Evolutionary conservation across 64 coral and sea anemone species (phyloP).

Genomic region (Anthopleura sola): DNA sequence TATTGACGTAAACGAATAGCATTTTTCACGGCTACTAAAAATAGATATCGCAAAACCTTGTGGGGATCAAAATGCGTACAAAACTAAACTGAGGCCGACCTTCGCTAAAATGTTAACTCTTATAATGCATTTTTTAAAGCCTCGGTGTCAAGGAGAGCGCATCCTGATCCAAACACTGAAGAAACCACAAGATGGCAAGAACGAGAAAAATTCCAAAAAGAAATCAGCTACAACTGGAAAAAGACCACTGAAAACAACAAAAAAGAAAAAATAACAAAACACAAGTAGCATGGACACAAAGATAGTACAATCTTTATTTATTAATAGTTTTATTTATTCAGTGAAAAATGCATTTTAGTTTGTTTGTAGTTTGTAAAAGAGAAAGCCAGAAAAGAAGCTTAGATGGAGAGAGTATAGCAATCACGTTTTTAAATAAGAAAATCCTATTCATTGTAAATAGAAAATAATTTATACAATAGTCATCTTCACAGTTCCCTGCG

Average conservation of each 20-base stretch:
- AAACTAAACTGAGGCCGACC: too few relatives aligned
- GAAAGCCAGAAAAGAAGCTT: too few relatives aligned
- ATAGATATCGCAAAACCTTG: too few relatives aligned
- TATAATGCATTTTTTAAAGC: not conserved
- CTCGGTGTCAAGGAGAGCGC: constrained; percentile 22
- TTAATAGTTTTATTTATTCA: not conserved
- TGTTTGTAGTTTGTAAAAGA: not conserved
- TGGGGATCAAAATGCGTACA: too few relatives aligned
- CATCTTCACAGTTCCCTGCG: too few relatives aligned
- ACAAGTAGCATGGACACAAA: not conserved
- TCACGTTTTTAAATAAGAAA: too few relatives aligned
- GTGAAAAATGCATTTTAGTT: not conserved
- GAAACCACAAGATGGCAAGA: not conserved
- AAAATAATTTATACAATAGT: not conserved
- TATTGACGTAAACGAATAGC: too few relatives aligned
- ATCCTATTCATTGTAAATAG: not conserved
- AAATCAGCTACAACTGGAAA: constrained; percentile 9
- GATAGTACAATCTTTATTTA: not conserved
- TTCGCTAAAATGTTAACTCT: not conserved
- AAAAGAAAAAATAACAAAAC: constrained; percentile 11
- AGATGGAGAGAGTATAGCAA: too few relatives aligned
- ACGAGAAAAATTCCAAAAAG: not conserved
- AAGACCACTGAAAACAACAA: not conserved
- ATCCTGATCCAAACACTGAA: not conserved
- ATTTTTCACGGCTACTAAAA: too few relatives aligned